These are phyloP conservation scores for Lanistes nyassanus DNA, from an alignment of 1,140 invertebrate genomes.

Conservation along the genomic window DNA sequence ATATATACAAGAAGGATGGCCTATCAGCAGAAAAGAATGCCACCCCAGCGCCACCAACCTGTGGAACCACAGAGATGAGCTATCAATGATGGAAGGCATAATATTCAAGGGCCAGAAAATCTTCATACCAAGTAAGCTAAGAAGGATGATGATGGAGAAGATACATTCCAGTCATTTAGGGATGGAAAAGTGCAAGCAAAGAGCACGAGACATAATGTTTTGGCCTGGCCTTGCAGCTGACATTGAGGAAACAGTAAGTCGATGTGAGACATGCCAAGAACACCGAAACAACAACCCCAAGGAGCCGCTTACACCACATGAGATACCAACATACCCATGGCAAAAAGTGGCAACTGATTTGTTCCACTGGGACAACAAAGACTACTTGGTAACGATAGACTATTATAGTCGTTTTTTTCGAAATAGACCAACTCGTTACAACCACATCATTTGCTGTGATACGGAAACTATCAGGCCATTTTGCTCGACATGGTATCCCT, in stretches of 20 bases:
- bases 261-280: conserved; percentile 2
- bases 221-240: conserved; percentile 5
- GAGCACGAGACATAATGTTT: background rate
- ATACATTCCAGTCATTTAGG: conserved; percentile 20
- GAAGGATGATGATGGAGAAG: conserved; percentile 1
- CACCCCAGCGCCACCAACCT: background rate
- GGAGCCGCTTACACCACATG: conserved; percentile 3
- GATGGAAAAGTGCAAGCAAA: conserved; percentile 2
- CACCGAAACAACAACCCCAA: too few species aligned
- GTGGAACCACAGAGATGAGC: conserved; percentile 13
- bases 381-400: conserved; percentile 9
- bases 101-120: conserved; percentile 15
- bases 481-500: too few species aligned
- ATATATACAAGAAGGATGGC: conserved; percentile 13
- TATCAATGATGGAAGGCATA: background rate
- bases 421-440: background rate
- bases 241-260: background rate
- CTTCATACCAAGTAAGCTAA: conserved; percentile 4
- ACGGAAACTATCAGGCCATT: background rate
- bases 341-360: too few species aligned
- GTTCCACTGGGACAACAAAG: too few species aligned
- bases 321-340: conserved; percentile 4
- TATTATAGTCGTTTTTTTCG: background rate
- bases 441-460: background rate
- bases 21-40: background rate